Evolutionary conservation across 2,797 vertebrate species (phyloP).

Genomic region (Clarias laeviceps): DNA sequence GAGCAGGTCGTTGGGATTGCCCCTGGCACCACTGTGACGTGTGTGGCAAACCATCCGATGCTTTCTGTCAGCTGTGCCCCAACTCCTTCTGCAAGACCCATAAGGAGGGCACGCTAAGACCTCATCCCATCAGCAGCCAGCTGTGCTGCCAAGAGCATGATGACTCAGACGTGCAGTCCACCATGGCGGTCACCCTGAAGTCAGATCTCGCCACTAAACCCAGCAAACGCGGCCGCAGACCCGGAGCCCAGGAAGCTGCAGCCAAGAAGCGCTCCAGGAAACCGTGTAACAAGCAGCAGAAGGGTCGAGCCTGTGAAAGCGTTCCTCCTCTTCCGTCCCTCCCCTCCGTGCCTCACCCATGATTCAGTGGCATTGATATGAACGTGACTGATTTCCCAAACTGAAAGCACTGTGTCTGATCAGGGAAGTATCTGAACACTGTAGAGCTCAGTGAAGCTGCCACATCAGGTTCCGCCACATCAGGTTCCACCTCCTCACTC

Average conservation of each 20-base stretch:
- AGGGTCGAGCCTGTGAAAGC: conserved; percentile 62
- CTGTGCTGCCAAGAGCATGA: conserved; percentile 91
- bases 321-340: conserved; percentile 16
- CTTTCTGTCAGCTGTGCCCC: conserved; percentile 94
- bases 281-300: conserved; percentile 68
- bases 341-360: conserved; percentile 63
- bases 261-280: conserved; percentile 65
- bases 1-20: conserved; percentile 95
- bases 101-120: conserved; percentile 83
- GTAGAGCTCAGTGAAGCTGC: conserved; percentile 77
- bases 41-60: conserved; percentile 89
- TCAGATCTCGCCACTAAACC: conserved; percentile 62
- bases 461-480: conserved; percentile 66
- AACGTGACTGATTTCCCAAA: conserved; percentile 53
- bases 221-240: conserved; percentile 58
- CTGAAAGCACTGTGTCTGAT: conserved; percentile 68
- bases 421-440: conserved; percentile 71
- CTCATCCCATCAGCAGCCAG: conserved; percentile 75
- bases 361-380: conserved; percentile 51
- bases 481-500: conserved; percentile 50
- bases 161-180: conserved; percentile 64
- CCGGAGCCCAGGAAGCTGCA: conserved; percentile 3
- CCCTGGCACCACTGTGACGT: conserved; percentile 99
- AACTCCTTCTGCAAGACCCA: conserved; percentile 97
- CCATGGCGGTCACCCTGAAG: conserved; percentile 61